Conservation (phyloP, 2,113 vertebrate genomes). For the Lethenteron reissneri region DNA sequence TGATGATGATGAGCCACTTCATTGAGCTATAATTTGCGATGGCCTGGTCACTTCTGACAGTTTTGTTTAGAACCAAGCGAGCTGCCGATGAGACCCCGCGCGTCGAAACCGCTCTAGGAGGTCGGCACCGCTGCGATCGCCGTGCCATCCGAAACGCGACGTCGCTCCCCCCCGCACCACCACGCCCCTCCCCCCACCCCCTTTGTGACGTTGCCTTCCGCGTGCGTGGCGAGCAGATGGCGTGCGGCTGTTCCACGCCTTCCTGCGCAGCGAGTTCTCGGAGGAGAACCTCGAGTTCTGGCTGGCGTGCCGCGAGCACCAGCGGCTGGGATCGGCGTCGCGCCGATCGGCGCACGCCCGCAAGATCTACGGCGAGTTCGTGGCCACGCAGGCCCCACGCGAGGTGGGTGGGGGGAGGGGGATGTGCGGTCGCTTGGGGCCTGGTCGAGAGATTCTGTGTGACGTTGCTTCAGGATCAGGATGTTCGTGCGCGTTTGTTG, state of each 20-base stretch:
- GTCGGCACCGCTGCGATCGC: not conserved
- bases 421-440: too few species aligned
- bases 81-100: not conserved
- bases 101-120: not conserved
- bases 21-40: too few species aligned
- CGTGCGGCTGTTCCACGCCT: constrained; percentile 52
- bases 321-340: constrained; percentile 30
- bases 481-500: too few species aligned
- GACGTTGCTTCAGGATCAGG: too few species aligned
- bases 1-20: too few species aligned
- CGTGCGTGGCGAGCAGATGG: constrained; percentile 31
- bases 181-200: constrained; percentile 1
- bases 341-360: constrained; percentile 50
- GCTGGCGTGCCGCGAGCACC: constrained; percentile 78
- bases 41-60: too few species aligned
- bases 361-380: constrained; percentile 68
- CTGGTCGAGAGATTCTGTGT: too few species aligned
- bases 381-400: constrained; percentile 52
- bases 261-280: constrained; percentile 72
- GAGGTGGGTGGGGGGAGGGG: constrained; percentile 32
- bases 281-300: constrained; percentile 96
- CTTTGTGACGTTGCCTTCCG: too few species aligned
- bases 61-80: too few species aligned
- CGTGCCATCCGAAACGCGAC: not conserved
- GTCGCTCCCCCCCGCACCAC: not conserved